Evolutionary conservation across 2,888 invertebrate species (phyloP).

Genomic region (Pimpla rufipes): DNA sequence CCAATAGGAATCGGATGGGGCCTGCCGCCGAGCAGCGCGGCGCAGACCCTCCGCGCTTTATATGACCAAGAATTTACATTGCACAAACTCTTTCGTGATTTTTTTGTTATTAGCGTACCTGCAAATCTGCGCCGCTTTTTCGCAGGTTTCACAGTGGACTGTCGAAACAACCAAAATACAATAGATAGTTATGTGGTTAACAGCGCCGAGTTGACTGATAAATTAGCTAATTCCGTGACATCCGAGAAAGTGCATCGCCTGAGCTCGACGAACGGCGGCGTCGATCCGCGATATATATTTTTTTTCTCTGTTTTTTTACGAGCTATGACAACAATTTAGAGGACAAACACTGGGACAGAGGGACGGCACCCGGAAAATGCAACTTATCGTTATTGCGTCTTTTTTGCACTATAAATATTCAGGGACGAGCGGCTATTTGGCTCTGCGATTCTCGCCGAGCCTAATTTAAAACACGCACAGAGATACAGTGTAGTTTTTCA

Average conservation of each 20-base stretch:
- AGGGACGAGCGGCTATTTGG: background rate
- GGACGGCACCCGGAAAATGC: constrained; percentile 59
- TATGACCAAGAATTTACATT: constrained; percentile 48
- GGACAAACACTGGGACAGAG: constrained; percentile 79
- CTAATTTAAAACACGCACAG: constrained; percentile 12
- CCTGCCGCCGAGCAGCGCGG: constrained; percentile 50
- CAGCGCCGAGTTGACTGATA: constrained; percentile 50
- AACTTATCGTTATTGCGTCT: constrained; percentile 11
- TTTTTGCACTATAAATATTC: background rate
- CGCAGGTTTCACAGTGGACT: constrained; percentile 84
- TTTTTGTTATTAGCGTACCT: constrained; percentile 79
- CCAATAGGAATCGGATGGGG: constrained; percentile 44
- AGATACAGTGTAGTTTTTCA: background rate
- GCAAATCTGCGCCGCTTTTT: constrained; percentile 84
- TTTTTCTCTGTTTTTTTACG: background rate
- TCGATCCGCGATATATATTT: background rate
- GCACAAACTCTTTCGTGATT: constrained; percentile 37
- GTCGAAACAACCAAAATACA: constrained; percentile 83
- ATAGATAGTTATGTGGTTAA: constrained; percentile 59
- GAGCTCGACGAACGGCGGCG: constrained; percentile 8
- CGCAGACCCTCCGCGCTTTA: constrained; percentile 37
- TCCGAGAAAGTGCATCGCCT: constrained; percentile 27
- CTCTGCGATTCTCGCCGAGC: constrained; percentile 8
- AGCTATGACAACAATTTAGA: constrained; percentile 12
- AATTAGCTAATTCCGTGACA: constrained; percentile 39